Evolutionary conservation across 2,797 vertebrate genomes (phyloP), one percentile per base, ranked within the genome.

Genomic region (Macropodus opercularis): DNA sequence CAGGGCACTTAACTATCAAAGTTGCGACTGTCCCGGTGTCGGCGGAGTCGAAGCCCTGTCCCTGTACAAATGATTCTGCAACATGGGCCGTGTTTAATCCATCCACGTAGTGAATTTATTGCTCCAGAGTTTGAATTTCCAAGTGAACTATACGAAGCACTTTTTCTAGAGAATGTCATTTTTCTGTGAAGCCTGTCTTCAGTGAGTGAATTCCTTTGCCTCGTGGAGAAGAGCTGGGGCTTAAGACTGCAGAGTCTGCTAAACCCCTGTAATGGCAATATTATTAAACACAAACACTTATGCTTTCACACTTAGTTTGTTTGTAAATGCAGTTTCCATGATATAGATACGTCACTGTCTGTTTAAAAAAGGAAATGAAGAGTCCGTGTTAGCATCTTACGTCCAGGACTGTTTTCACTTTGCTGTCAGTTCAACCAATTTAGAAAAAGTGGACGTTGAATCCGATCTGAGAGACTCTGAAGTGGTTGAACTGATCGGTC

Each of bases 111-210:
- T 85, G 75, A 84, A 69, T 80, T 72, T 84, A 79, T 76, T 31
- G 66, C 81, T 88, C 75, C 77, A 81, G 83, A 69, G 80, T 76
- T 82, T 77, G 46, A 84, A 72, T 77, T 79, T 77, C 73, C 12
- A 69, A 78, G 79, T 80, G 75, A 83, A 87, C 77, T 77, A 77
- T 80, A 77, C 79, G 46, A 85, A 85, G 88, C 86, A 89, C 88
- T 90, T 89, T 89, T 84, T 77, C 72, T 67, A 34, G 46, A 75
- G 77, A 83, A 63, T 71, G 71, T 79, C 21, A 32, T 75, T 78
- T 77, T 80, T 77, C 75, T 70, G 63, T 76, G 72, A 81, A 82
- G 59, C 21, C 57, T 3, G 42, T 63, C 67, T 73, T 67, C 60
- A 49, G 63, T 55, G 68, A 46, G 56, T 61, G 41, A 65, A 75